Evolutionary conservation across 64 coral and sea anemone species (phyloP), one percentile per base, ranked within the genome.

Genomic region (Acropora yongei): DNA sequence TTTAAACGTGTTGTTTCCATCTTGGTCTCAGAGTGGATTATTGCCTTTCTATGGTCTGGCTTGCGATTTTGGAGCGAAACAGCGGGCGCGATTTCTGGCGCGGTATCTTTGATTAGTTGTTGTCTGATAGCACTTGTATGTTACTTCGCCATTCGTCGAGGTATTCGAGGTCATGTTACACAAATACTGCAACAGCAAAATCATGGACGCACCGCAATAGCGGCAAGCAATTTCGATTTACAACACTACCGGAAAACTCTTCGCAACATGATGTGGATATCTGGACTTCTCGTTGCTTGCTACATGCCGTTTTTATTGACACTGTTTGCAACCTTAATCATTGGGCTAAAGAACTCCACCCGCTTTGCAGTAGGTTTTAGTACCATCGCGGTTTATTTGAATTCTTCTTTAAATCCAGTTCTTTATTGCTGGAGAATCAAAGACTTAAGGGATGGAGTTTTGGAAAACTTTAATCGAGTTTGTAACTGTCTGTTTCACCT

Each of bases 391-490:
- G 1, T 65, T 13, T 82, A 9, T 65, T 44, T 82, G 5, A 82
- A 82, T 82, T 82, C 79, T 0, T 8, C 53, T 65, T 82, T 82
- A 2, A 82, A 82, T 65, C 79, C 79, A 39, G 42, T 82, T 82
- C 57, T 82, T 13, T 82, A 82, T 41, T 82, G 79, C 39, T 82
- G 79, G 79, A 63, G 77, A 61, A 83, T 83, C 57, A 83, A 83
- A 83, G 80, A 83, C 65, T 58, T 83, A 44, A 83, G 40, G 41
- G 57, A 46, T 2, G 46, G 18, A 10, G 57, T 83, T 41, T 45
- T 44, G 6, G 41, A 57, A 41, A 5, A 66, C 61, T 66, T 44
- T 2, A 12, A 5, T 17, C 12, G 7, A 13, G 1, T 67, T 7
- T 66, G 20, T 57, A 83, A 67, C 7, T 45, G 60, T 63, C 67